Percentiles rank a stretch among this genome's conserved stretches.
These are phyloP conservation scores for Drosophila paucipuncta DNA, from an alignment of 2,888 invertebrate species.

Conservation along the genomic window DNA sequence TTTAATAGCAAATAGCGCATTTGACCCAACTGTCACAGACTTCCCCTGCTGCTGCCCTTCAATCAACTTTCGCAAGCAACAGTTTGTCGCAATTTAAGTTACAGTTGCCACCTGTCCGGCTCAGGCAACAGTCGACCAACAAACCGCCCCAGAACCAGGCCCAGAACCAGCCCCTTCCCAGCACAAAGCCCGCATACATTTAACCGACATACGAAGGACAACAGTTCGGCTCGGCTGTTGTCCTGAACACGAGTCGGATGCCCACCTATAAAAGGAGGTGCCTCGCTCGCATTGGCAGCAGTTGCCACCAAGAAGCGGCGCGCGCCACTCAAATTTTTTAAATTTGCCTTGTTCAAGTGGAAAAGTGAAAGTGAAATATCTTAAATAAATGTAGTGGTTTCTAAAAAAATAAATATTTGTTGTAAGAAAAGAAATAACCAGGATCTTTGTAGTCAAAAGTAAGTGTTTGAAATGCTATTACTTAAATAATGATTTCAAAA, in stretches of 20 bases:
- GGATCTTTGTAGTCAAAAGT: not conserved
- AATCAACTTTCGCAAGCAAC: slow-evolving; percentile 65
- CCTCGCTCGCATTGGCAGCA: slow-evolving; percentile 51
- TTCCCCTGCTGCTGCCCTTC: slow-evolving; percentile 7
- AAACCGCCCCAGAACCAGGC: not conserved
- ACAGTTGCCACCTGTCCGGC: slow-evolving; percentile 61
- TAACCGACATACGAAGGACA: slow-evolving; percentile 25
- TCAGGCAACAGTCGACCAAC: slow-evolving; percentile 10
- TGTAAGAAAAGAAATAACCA: not conserved
- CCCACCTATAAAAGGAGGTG: slow-evolving; percentile 60
- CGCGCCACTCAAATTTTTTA: slow-evolving; percentile 60
- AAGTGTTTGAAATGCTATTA: not conserved
- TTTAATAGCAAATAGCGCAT: not conserved
- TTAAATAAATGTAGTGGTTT: not conserved
- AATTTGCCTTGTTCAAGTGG: not conserved
- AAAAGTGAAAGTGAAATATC: slow-evolving; percentile 13
- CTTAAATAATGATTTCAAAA: not conserved
- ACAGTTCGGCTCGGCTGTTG: slow-evolving; percentile 27
- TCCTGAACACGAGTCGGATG: slow-evolving; percentile 37
- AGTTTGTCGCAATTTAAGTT: slow-evolving; percentile 76
- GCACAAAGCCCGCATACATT: slow-evolving; percentile 33
- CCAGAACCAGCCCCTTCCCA: not conserved
- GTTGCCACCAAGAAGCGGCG: slow-evolving; percentile 69
- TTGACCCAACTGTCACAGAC: too few species aligned
- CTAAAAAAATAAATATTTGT: not conserved